Evolutionary conservation across 1,140 invertebrate genomes (phyloP).

Genomic region (Diorhabda carinulata): DNA sequence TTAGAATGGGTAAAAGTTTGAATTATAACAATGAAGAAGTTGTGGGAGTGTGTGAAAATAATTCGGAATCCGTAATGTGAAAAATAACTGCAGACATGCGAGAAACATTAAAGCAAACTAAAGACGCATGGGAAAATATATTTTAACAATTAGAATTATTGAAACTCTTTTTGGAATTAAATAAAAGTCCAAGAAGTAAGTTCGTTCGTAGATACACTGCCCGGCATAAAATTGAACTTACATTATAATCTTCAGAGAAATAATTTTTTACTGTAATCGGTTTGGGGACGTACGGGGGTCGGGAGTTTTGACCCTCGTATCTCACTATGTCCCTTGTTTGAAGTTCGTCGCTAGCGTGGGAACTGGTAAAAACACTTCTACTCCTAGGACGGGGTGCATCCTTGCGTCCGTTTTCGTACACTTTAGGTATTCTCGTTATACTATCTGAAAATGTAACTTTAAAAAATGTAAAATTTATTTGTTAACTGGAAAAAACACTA

Average conservation of each 20-base stretch:
- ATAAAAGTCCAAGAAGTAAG: too few species aligned
- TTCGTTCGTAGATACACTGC: too few species aligned
- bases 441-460: constrained; percentile 42
- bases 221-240: constrained; percentile 23
- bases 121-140: too few species aligned
- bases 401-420: constrained; percentile 32
- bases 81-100: too few species aligned
- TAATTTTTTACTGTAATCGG: constrained; percentile 42
- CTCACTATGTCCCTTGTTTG: constrained; percentile 38
- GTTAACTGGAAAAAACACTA: too few species aligned
- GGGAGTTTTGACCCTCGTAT: constrained; percentile 35
- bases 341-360: constrained; percentile 38
- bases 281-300: constrained; percentile 40
- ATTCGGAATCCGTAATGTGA: too few species aligned
- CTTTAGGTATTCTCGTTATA: constrained; percentile 40
- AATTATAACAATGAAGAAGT: too few species aligned
- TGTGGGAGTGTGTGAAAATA: too few species aligned
- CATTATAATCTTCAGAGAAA: constrained; percentile 43
- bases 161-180: too few species aligned
- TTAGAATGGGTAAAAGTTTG: too few species aligned
- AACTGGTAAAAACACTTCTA: constrained; percentile 44
- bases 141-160: too few species aligned
- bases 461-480: constrained; percentile 12
- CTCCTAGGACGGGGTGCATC: constrained; percentile 39
- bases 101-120: too few species aligned